Percentiles rank a stretch among this genome's conserved stretches.
These are phyloP conservation scores for Tinamus major DNA, from an alignment of 2,797 vertebrate genomes.

Conservation along the genomic window DNA sequence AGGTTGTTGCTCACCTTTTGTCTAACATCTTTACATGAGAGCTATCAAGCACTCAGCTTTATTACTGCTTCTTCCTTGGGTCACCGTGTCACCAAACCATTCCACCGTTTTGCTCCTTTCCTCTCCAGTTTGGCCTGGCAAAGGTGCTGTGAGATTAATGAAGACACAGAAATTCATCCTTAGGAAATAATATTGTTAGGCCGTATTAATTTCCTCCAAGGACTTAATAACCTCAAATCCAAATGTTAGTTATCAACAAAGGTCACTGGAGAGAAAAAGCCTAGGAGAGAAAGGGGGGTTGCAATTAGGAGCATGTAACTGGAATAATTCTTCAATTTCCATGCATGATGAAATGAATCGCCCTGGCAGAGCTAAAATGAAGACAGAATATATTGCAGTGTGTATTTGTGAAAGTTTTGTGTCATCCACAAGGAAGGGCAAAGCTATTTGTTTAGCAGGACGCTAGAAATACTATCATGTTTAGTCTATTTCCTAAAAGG, in stretches of 20 bases:
- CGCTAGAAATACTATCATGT: not conserved
- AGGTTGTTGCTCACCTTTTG: too few relatives aligned
- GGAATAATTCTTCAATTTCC: constrained; percentile 66
- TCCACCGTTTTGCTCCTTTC: not conserved
- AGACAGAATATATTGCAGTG: not conserved
- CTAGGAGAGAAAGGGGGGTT: not conserved
- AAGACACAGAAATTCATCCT: not conserved
- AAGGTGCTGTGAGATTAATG: constrained; percentile 8
- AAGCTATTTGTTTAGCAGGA: not conserved
- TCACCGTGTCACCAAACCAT: fast-evolving
- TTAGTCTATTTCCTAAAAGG: not conserved
- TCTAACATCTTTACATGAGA: too few relatives aligned
- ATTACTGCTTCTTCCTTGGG: not conserved
- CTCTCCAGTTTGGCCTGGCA: not conserved
- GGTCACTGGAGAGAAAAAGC: constrained; percentile 17
- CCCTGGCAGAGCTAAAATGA: not conserved
- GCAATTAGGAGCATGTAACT: constrained; percentile 55
- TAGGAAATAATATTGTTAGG: not conserved
- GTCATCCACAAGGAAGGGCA: constrained; percentile 14
- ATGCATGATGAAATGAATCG: constrained; percentile 49
- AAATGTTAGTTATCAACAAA: constrained; percentile 32
- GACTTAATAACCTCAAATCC: constrained; percentile 26
- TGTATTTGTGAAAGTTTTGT: not conserved
- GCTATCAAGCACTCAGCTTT: not conserved
- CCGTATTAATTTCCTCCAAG: not conserved